These are phyloP conservation scores for Lepidurus packardi DNA, from an alignment of 1,140 invertebrate genomes.

Conservation along the genomic window DNA sequence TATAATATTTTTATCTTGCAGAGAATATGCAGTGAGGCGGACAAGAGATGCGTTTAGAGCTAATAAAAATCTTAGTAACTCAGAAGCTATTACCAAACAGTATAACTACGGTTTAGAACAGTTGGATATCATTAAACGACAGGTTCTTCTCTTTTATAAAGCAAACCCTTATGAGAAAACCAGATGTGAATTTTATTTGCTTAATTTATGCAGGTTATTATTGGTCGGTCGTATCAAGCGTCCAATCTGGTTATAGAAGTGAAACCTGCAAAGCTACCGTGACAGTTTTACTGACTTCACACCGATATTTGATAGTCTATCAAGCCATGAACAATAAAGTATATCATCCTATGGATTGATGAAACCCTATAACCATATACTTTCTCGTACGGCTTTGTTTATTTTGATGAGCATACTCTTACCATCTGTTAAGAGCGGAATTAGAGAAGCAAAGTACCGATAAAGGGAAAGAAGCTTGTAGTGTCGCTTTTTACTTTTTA, in stretches of 20 bases:
- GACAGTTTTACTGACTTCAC: not conserved
- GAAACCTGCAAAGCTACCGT: not conserved
- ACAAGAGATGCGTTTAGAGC: too few relatives aligned
- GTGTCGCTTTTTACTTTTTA: not conserved
- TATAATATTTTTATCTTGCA: too few relatives aligned
- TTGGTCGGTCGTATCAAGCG: not conserved
- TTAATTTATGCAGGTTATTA: not conserved
- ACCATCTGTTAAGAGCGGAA: constrained; percentile 20
- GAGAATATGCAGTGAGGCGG: too few relatives aligned
- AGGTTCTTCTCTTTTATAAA: constrained; percentile 3
- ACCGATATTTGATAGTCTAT: not conserved
- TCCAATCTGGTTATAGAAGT: not conserved
- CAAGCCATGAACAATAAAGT: not conserved
- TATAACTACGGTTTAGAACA: not conserved
- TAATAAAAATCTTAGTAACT: too few relatives aligned
- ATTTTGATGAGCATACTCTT: not conserved
- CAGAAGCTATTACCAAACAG: too few relatives aligned
- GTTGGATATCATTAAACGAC: constrained; percentile 27
- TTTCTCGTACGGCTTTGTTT: not conserved
- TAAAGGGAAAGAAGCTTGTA: not conserved
- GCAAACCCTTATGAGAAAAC: not conserved
- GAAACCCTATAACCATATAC: not conserved
- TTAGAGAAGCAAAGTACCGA: not conserved
- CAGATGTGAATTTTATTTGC: not conserved
- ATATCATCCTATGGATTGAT: not conserved